Base-by-base conservation (phyloP, 2,888 invertebrate genomes). In the Poecilus cupreus region DNA sequence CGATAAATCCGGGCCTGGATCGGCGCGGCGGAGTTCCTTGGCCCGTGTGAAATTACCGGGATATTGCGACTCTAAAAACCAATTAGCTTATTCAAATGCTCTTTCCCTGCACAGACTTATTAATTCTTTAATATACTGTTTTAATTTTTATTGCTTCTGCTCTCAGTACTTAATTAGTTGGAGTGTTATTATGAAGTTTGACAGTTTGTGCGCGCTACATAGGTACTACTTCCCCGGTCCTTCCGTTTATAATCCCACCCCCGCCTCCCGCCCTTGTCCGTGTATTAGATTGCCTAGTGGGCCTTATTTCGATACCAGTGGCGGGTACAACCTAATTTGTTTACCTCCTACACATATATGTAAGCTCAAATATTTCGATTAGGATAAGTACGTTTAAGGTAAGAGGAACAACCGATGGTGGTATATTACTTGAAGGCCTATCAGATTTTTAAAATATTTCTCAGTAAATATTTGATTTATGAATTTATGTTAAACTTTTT, bases 81-180 rank as follows among this genome's bases (percentile, higher is more conserved):
- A 81, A 81, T 81, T 81, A 81, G 81, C 81, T 81, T 81, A 81
- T 81, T 81, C 64, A 81, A 81, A 81, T 81, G 49, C 75, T 43
- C 46, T 2, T 22, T 6, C 54, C 39, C 13, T 16, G 37, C 49
- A 32, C 78, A 39, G 13, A 51, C 81, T 81, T 81, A 81, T 81
- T 81, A 74, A 81, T 81, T 81, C 81, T 81, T 81, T 81, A 81
- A 81, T 81, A 81, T 81, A 81, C 81, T 81, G 81, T 81, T 81
- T 81, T 75, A 81, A 81, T 81, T 81, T 81, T 81, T 81, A 81
- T 81, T 75, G 64, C 75, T 60, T 74, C 49, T 46, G 39, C 51
- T 37, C 72, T 32, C 13, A 39, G 39, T 20, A 60, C 37, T 77
- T 77, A 77, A 77, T 77, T 77, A 77, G 60, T 51, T 54, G 6